phyloP scores from a whole-genome alignment of 2,797 vertebrate species.

The Poecilia gillii region DNA sequence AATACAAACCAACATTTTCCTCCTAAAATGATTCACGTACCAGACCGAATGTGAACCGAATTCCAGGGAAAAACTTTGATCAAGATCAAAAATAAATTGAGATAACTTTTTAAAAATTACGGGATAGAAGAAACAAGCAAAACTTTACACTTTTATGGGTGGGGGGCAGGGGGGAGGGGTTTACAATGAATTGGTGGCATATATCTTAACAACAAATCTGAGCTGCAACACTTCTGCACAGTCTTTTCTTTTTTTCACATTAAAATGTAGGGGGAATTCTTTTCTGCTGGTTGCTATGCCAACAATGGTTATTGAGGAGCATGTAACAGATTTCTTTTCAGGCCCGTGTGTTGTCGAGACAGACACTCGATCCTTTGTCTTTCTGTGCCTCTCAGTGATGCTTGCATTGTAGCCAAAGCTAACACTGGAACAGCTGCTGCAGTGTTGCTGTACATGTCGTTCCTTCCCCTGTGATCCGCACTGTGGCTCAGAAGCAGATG shows the following conservation, averaged over 20 bases:
- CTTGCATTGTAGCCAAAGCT: constrained; percentile 70
- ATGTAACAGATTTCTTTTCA: constrained; percentile 65
- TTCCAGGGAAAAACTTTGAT: background rate
- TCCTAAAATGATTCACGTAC: background rate
- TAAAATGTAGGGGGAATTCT: constrained; percentile 36
- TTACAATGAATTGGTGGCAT: background rate
- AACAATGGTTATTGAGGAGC: constrained; percentile 50
- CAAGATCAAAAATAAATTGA: background rate
- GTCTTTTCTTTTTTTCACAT: constrained; percentile 6
- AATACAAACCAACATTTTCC: background rate
- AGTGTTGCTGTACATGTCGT: constrained; percentile 31
- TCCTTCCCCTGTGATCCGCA: constrained; percentile 11
- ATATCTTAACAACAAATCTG: background rate
- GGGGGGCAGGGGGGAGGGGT: background rate
- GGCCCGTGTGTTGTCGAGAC: constrained; percentile 21
- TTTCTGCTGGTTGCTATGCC: constrained; percentile 66
- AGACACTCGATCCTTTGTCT: constrained; percentile 66
- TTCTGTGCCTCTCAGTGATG: constrained; percentile 49
- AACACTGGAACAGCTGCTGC: constrained; percentile 59
- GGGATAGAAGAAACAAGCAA: background rate
- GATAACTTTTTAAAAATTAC: background rate
- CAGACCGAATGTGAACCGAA: background rate
- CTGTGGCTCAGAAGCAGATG: constrained; percentile 16
- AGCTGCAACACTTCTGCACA: constrained; percentile 7
- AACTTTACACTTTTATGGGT: background rate